Evolutionary conservation across 2,113 vertebrate genomes (phyloP).

Genomic region (Smithornis capensis): DNA sequence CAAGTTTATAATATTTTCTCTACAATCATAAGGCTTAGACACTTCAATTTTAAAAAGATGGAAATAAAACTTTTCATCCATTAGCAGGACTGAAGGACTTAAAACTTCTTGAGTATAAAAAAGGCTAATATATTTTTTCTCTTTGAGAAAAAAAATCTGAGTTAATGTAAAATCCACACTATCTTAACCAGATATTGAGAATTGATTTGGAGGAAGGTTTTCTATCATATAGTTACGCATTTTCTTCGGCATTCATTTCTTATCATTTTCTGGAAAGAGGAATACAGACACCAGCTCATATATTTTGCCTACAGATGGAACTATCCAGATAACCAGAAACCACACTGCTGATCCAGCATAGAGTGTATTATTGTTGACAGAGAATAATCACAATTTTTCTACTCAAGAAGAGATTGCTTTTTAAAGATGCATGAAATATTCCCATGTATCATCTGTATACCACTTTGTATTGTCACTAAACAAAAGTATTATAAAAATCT

Average conservation of each 20-base stretch:
- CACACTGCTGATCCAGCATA: background rate
- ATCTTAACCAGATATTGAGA: background rate
- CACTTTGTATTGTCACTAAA: background rate
- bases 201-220: background rate
- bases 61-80: background rate
- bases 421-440: background rate
- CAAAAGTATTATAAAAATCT: background rate
- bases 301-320: background rate
- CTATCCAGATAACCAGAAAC: background rate
- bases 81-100: background rate
- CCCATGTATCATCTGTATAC: background rate
- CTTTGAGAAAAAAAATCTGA: background rate
- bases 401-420: background rate
- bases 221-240: background rate
- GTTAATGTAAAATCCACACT: background rate
- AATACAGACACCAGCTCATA: background rate
- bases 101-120: background rate
- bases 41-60: background rate
- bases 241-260: background rate
- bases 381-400: background rate
- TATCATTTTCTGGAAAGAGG: background rate
- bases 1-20: background rate
- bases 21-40: background rate
- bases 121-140: background rate
- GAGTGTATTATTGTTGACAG: background rate